phyloP scores from a whole-genome alignment of 2,888 invertebrate species.

The Bruchidius siliquastri region DNA sequence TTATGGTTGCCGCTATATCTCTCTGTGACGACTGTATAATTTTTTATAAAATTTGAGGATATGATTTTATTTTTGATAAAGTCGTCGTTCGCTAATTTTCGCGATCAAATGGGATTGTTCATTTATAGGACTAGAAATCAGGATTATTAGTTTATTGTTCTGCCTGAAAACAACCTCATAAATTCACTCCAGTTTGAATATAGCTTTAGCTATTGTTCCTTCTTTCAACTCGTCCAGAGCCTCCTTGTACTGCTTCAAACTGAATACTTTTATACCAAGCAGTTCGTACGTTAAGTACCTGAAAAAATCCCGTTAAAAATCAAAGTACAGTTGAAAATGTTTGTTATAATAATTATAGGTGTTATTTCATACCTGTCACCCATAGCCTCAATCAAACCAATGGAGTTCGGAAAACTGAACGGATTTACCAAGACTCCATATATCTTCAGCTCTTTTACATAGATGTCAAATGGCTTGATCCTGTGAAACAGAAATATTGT shows the following conservation, averaged over 20 bases:
- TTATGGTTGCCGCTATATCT: too few species aligned
- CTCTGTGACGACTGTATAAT: too few species aligned
- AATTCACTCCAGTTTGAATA: conserved; percentile 52
- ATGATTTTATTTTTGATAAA: too few species aligned
- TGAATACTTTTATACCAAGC: conserved; percentile 56
- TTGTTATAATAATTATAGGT: too few species aligned
- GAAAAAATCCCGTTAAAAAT: conserved; percentile 18
- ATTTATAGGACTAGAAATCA: too few species aligned
- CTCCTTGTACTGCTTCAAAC: conserved; percentile 51
- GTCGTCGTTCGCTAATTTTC: too few species aligned
- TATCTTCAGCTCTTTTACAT: conserved; percentile 59
- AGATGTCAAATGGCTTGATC: conserved; percentile 57
- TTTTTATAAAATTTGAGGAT: too few species aligned
- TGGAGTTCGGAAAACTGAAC: conserved; percentile 60
- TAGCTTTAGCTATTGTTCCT: conserved; percentile 57
- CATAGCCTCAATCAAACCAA: conserved; percentile 61
- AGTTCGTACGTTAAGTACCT: conserved; percentile 59
- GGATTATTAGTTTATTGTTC: too few species aligned
- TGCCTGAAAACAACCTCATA: too few species aligned
- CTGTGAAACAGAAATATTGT: too few species aligned
- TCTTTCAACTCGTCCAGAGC: conserved; percentile 53
- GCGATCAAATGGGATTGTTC: too few species aligned
- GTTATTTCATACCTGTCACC: conserved; percentile 42
- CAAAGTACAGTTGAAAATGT: conserved; percentile 1
- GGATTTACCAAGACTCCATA: conserved; percentile 66